Conservation (phyloP, 2,888 invertebrate species). For the Pandemis heparana region DNA sequence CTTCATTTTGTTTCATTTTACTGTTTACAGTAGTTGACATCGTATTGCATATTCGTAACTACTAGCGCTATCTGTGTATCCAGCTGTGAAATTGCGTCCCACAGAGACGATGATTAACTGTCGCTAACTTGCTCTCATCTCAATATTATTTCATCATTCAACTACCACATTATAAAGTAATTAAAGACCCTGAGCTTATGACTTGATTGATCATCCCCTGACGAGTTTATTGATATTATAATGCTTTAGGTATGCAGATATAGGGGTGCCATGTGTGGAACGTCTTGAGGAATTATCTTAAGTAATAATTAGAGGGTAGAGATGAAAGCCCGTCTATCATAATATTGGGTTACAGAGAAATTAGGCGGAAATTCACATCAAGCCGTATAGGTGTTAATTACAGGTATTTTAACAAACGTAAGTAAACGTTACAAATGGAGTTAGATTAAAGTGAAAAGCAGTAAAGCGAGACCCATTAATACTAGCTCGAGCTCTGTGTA, state of each 20-base stretch:
- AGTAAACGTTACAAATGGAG: slow-evolving; percentile 1
- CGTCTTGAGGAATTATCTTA: slow-evolving; percentile 49
- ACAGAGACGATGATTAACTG: slow-evolving; percentile 36
- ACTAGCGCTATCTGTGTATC: background rate
- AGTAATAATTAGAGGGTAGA: slow-evolving; percentile 51
- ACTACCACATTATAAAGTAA: slow-evolving; percentile 49
- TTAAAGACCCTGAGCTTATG: slow-evolving; percentile 55
- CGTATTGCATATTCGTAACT: background rate
- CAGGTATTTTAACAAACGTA: background rate
- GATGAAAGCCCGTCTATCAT: slow-evolving; percentile 33
- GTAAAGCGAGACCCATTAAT: slow-evolving; percentile 27
- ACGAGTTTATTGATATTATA: slow-evolving; percentile 45
- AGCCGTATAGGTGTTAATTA: slow-evolving; percentile 24
- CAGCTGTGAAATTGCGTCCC: slow-evolving; percentile 21
- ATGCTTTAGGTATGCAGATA: slow-evolving; percentile 34
- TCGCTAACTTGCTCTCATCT: slow-evolving; percentile 20
- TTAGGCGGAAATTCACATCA: slow-evolving; percentile 33
- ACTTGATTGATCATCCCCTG: slow-evolving; percentile 54
- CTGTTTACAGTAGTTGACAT: background rate
- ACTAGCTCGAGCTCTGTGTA: slow-evolving; percentile 19
- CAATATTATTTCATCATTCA: slow-evolving; percentile 23
- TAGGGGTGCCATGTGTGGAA: slow-evolving; percentile 35
- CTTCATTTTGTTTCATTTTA: too few relatives aligned
- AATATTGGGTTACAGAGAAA: slow-evolving; percentile 49
- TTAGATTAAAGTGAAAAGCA: slow-evolving; percentile 4